Evolutionary conservation across 2,797 vertebrate species (phyloP), one percentile per base, ranked within the genome.

Genomic region (Lagodon rhomboides): DNA sequence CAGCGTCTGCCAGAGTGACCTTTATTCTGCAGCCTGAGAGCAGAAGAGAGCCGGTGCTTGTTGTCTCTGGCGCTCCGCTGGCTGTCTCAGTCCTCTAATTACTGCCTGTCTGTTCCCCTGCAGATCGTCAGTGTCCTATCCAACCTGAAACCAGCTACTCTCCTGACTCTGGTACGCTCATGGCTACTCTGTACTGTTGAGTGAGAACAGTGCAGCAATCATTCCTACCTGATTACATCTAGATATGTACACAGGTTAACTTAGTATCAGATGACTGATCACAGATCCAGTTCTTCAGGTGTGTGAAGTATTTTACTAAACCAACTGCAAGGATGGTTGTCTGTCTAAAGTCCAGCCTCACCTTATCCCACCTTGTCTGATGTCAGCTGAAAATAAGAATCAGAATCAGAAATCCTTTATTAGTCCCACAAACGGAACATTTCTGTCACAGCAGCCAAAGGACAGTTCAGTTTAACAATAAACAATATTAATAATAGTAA

Each of bases 81-180:
- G 62, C 44, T n/a, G 23, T 82, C 44, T 73, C 60, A 4, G 20
- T 75, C 58, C 18, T 46, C 30, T 87, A 64, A 85, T 83, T 65
- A 55, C 25, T 79, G 13, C 12, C n/a, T 61, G 51, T 78, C 50
- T 87, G 27, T 63, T 63, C 78, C 59, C 49, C 89, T 93, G 56
- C 92, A 98, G 98, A 96, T 98, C 23, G 89, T 89, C 60, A 93
- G 79, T 66, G 91, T 97, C 47, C 94, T 99, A 89, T 82, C 90
- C 73, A 95, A 76, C 0, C 91, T 90, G 94, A 96, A 75, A 6
- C 96, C 97, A 17, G 93, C 95, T 1, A 90, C 95, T 46, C 96
- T 99, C 22, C 96, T 98, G 7, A 99, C 98, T 20, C 91, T 99
- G 97, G 97, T 98, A 95, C 90, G 95, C 15, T 5, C 22, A n/a